Evolutionary conservation across 2,888 invertebrate species (phyloP).

Genomic region (Mamestra brassicae): DNA sequence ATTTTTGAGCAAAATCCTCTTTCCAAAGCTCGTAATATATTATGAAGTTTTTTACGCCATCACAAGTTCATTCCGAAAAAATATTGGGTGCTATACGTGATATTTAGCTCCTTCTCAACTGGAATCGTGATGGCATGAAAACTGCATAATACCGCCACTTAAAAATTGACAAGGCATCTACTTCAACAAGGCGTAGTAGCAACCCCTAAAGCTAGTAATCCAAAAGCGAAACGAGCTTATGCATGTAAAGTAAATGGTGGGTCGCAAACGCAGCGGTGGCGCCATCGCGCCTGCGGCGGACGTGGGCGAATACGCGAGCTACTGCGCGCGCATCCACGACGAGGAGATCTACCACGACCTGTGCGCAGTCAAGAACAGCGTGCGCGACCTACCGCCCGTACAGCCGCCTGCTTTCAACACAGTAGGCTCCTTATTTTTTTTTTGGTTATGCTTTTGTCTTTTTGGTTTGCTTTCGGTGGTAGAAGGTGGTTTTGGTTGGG

Average conservation of each 20-base stretch:
- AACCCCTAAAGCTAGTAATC: constrained; percentile 48
- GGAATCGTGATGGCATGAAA: too few species aligned
- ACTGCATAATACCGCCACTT: background rate
- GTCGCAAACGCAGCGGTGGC: constrained; percentile 79
- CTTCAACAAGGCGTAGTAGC: background rate
- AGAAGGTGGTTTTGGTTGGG: constrained; percentile 38
- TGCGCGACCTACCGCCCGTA: constrained; percentile 88
- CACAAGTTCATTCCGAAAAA: too few species aligned
- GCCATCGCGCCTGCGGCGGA: constrained; percentile 77
- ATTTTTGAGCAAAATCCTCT: too few species aligned
- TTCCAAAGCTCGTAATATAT: too few species aligned
- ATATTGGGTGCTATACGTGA: too few species aligned
- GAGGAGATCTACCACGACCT: constrained; percentile 99
- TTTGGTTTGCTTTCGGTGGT: constrained; percentile 47
- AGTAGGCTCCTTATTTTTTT: constrained; percentile 76
- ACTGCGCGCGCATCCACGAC: constrained; percentile 94
- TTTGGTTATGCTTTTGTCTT: constrained; percentile 53
- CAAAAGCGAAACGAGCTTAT: constrained; percentile 65
- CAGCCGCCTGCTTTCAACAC: constrained; percentile 87
- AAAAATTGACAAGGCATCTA: constrained; percentile 13
- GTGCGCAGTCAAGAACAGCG: constrained; percentile 93
- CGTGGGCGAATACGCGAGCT: constrained; percentile 92
- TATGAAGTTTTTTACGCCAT: too few species aligned
- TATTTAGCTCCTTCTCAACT: too few species aligned
- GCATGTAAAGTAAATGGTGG: constrained; percentile 71